Evolutionary conservation across 2,113 vertebrate genomes (phyloP).

Genomic region (Tragulus kanchil): DNA sequence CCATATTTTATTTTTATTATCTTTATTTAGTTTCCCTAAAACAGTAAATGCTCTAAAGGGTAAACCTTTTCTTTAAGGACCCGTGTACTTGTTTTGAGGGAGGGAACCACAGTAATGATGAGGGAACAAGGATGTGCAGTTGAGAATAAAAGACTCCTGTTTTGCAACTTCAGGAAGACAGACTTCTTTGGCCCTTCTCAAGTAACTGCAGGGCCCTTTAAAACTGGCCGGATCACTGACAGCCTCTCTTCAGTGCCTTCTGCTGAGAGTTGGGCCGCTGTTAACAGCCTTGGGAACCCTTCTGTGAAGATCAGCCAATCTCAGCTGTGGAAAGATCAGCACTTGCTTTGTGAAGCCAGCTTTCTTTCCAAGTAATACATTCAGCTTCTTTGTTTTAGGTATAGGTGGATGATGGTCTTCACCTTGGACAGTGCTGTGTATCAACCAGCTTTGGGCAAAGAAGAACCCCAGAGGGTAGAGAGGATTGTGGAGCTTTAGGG

Average conservation of each 20-base stretch:
- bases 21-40: slow-evolving; percentile 11
- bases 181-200: background rate
- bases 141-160: background rate
- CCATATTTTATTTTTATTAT: slow-evolving; percentile 19
- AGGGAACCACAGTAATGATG: background rate
- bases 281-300: background rate
- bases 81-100: background rate
- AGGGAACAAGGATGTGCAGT: background rate
- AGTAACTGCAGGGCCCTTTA: background rate
- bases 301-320: background rate
- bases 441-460: background rate
- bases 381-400: background rate
- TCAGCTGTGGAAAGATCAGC: background rate
- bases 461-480: background rate
- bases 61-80: background rate
- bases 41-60: background rate
- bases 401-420: background rate
- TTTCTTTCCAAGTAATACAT: background rate
- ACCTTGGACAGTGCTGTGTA: background rate
- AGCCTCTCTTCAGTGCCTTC: background rate
- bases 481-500: background rate
- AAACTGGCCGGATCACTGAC: background rate
- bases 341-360: background rate
- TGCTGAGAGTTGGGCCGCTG: background rate
- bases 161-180: background rate